phyloP scores from a whole-genome alignment of 2,888 invertebrate species.

The Mythimna lalbum region DNA sequence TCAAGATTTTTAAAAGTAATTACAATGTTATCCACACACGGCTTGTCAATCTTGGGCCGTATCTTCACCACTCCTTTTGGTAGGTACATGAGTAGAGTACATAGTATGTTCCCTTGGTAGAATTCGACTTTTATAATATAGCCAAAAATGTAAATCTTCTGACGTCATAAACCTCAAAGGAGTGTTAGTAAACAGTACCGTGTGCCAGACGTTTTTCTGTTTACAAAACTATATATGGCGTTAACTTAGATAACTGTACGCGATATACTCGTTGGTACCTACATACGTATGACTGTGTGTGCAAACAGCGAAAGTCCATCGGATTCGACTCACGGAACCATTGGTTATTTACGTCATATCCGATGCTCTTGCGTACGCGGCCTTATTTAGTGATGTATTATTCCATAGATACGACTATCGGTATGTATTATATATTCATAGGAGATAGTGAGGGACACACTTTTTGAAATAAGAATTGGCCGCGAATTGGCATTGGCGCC shows the following conservation, averaged over 20 bases:
- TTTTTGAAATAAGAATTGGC: slow-evolving; percentile 51
- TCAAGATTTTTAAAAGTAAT: no score
- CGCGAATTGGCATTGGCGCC: slow-evolving; percentile 52
- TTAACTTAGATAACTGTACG: slow-evolving; percentile 64
- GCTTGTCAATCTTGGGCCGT: no score
- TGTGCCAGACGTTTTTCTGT: slow-evolving; percentile 56
- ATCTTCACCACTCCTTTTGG: no score
- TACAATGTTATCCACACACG: no score
- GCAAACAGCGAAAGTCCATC: slow-evolving; percentile 75
- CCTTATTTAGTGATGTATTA: slow-evolving; percentile 67
- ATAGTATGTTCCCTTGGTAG: no score
- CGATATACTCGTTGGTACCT: slow-evolving; percentile 15
- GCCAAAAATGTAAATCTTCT: slow-evolving; percentile 15
- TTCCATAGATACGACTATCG: slow-evolving; percentile 59
- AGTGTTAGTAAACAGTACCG: slow-evolving; percentile 59
- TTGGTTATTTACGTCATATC: slow-evolving; percentile 71
- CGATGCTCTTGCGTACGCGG: slow-evolving; percentile 66
- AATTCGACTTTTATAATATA: neutral
- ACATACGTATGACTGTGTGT: slow-evolving; percentile 50
- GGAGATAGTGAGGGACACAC: slow-evolving; percentile 45
- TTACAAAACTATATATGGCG: slow-evolving; percentile 68
- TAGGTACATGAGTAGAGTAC: no score
- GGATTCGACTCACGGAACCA: slow-evolving; percentile 72
- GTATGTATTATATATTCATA: slow-evolving; percentile 60
- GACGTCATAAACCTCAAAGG: slow-evolving; percentile 58